These are phyloP conservation scores for Pomacea maculata DNA, from an alignment of 1,140 invertebrate species.

Conservation along the genomic window DNA sequence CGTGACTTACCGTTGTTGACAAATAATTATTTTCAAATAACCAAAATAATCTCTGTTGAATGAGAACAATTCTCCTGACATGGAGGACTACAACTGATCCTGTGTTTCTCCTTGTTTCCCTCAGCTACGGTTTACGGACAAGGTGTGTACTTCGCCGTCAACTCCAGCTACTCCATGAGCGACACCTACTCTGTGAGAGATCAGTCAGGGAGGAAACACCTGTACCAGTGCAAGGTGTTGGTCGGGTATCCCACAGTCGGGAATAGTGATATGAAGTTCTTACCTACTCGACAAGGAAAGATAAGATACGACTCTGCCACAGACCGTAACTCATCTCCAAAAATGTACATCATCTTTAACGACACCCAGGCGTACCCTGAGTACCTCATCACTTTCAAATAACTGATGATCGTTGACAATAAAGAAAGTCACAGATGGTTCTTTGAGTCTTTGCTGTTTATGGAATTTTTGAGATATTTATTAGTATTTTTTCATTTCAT, in stretches of 20 bases:
- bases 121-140: conserved; percentile 37
- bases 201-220: neutral
- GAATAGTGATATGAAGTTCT: neutral
- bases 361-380: conserved; percentile 49
- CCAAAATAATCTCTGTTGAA: no score
- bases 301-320: conserved; percentile 33
- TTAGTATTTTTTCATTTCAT: no score
- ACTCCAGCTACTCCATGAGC: neutral
- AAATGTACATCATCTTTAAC: conserved; percentile 38
- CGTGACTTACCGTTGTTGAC: neutral
- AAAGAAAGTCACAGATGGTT: no score
- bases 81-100: neutral
- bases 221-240: conserved; percentile 15
- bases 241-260: conserved; percentile 19
- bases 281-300: conserved; percentile 1
- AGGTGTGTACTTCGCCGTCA: conserved; percentile 49
- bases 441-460: no score
- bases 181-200: conserved; percentile 28
- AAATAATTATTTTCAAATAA: no score
- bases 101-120: neutral
- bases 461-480: no score
- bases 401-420: no score
- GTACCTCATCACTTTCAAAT: conserved; percentile 28
- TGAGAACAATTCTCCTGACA: no score
- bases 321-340: conserved; percentile 3